Percentiles rank a stretch among this genome's conserved stretches.
Evolutionary conservation across 2,888 invertebrate genomes (phyloP).

Genomic region (Drosophila mimetica): DNA sequence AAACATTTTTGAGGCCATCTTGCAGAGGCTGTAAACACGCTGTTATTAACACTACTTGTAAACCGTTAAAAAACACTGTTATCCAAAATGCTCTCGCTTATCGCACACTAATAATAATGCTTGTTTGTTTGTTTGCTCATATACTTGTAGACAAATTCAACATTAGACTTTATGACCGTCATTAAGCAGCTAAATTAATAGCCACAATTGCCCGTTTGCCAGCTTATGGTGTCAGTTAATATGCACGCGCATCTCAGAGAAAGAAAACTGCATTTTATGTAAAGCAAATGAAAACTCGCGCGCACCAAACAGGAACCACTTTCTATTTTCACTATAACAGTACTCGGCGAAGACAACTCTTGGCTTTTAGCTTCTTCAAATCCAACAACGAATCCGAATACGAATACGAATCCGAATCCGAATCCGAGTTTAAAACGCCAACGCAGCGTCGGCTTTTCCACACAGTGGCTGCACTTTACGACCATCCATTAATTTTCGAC

Average conservation of each 20-base stretch:
- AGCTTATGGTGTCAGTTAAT: constrained; percentile 32
- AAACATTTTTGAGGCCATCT: constrained; percentile 46
- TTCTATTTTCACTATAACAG: constrained; percentile 84
- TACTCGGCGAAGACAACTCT: constrained; percentile 48
- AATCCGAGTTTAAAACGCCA: constrained; percentile 21
- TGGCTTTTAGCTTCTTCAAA: constrained; percentile 8
- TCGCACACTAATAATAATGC: constrained; percentile 10
- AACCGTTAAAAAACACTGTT: constrained; percentile 20
- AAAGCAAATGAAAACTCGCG: constrained; percentile 77
- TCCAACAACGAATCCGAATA: constrained; percentile 43
- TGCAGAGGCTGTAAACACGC: constrained; percentile 23
- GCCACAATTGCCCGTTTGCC: constrained; percentile 39
- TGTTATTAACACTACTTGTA: constrained; percentile 14
- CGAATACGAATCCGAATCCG: constrained; percentile 46
- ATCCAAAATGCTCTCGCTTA: constrained; percentile 10
- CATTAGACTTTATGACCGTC: constrained; percentile 22
- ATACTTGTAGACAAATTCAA: constrained; percentile 1
- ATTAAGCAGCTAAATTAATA: constrained; percentile 45
- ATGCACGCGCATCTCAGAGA: constrained; percentile 23
- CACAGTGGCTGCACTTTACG: constrained; percentile 70
- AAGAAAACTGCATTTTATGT: constrained; percentile 71
- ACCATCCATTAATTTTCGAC: constrained; percentile 59
- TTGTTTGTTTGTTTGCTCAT: too few species aligned
- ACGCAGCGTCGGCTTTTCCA: constrained; percentile 61
- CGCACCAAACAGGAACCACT: constrained; percentile 82